Conservation (phyloP, 2,888 invertebrate genomes). For the Drosophila peninsularis region DNA sequence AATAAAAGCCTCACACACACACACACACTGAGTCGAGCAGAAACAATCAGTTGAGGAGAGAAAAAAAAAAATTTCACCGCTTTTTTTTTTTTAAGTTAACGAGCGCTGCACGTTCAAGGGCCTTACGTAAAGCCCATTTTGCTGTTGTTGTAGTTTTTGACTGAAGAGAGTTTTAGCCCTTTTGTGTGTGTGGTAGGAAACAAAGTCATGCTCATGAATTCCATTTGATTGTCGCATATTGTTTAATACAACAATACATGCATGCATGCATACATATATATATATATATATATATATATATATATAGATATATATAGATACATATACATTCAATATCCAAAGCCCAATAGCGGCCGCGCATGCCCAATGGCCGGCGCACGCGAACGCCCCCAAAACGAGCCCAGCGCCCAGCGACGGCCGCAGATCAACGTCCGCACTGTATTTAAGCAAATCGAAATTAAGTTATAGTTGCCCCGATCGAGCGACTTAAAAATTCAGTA, state of each 20-base stretch:
- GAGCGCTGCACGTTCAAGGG: constrained; percentile 76
- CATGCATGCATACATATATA: background rate
- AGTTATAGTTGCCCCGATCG: constrained; percentile 61
- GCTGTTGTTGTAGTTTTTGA: constrained; percentile 25
- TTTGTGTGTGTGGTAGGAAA: constrained; percentile 60
- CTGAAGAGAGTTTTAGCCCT: constrained; percentile 61
- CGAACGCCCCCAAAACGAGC: constrained; percentile 39
- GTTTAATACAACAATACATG: constrained; percentile 34
- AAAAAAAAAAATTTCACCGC: constrained; percentile 69
- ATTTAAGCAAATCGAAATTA: constrained; percentile 54
- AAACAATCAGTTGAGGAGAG: constrained; percentile 47
- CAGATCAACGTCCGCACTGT: constrained; percentile 66
- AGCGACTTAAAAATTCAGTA: constrained; percentile 68
- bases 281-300: too few species aligned
- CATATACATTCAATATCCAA: constrained; percentile 23
- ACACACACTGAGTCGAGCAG: constrained; percentile 20
- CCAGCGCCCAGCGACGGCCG: constrained; percentile 27
- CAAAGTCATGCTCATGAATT: constrained; percentile 50
- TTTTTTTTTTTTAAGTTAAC: constrained; percentile 52
- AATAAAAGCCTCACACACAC: constrained; percentile 49
- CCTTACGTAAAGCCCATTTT: constrained; percentile 66
- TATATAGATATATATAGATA: background rate
- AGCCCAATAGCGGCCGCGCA: constrained; percentile 8
- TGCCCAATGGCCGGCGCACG: constrained; percentile 39
- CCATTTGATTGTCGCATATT: constrained; percentile 66